Percentiles rank a stretch among this genome's conserved stretches.
These are phyloP conservation scores for Matsumurasca onukii DNA, from an alignment of 1,140 invertebrate genomes.

Conservation along the genomic window DNA sequence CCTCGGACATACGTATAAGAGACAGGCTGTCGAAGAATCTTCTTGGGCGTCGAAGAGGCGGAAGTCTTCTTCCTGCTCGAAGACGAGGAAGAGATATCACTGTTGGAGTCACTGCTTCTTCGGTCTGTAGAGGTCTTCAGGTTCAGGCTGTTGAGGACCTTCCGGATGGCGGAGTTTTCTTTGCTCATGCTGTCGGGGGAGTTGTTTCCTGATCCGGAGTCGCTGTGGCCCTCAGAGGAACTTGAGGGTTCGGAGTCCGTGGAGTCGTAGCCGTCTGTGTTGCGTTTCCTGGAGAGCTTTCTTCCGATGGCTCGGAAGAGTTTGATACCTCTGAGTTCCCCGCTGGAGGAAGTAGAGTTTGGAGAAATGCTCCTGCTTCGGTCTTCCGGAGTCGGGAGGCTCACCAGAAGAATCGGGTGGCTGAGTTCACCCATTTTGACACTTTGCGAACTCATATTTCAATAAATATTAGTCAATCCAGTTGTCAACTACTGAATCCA, in stretches of 20 bases:
- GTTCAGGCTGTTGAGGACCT: slow-evolving; percentile 25
- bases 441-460: slow-evolving; percentile 10
- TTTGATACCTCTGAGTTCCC: slow-evolving; percentile 34
- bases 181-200: slow-evolving; percentile 17
- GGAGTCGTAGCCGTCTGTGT: slow-evolving; percentile 34
- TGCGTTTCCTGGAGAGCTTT: slow-evolving; percentile 21
- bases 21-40: slow-evolving; percentile 69
- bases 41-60: slow-evolving; percentile 47
- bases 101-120: slow-evolving; percentile 33
- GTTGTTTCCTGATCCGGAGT: slow-evolving; percentile 29
- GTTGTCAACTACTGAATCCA: background rate
- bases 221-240: slow-evolving; percentile 28
- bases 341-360: background rate
- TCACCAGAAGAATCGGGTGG: slow-evolving; percentile 23
- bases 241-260: slow-evolving; percentile 36
- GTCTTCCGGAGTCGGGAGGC: background rate
- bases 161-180: slow-evolving; percentile 13
- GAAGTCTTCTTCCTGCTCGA: slow-evolving; percentile 13
- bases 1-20: slow-evolving; percentile 77
- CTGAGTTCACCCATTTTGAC: background rate
- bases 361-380: slow-evolving; percentile 14
- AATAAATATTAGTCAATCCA: background rate
- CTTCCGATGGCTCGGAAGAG: slow-evolving; percentile 36
- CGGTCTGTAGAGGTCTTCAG: slow-evolving; percentile 22
- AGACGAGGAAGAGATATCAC: slow-evolving; percentile 25